Evolutionary conservation across 2,888 invertebrate genomes (phyloP).

Genomic region (Oxycera nigricornis): DNA sequence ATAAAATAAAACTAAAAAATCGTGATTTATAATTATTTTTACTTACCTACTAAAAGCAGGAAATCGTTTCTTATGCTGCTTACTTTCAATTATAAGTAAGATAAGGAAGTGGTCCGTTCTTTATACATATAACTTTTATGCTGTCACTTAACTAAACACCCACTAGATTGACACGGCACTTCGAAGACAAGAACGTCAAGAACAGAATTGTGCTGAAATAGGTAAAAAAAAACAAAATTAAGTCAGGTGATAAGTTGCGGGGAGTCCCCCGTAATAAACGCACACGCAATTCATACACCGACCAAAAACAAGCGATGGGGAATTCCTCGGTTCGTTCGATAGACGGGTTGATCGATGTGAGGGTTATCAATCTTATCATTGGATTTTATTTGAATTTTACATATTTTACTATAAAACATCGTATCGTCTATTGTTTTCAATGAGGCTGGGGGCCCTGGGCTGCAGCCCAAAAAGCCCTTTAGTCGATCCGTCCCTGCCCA

Average conservation of each 20-base stretch:
- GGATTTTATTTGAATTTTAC: not conserved
- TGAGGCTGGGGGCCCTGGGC: not conserved
- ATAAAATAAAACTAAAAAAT: not conserved
- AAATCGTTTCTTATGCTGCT: not conserved
- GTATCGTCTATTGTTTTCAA: not conserved
- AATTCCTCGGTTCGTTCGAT: not conserved
- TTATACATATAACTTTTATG: not conserved
- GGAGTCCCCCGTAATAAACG: not conserved
- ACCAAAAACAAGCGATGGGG: not conserved
- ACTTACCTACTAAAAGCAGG: not conserved
- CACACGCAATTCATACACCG: not conserved
- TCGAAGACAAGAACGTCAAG: not conserved
- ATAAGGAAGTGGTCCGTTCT: not conserved
- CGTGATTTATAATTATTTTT: not conserved
- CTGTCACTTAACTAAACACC: not conserved
- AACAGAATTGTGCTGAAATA: no score
- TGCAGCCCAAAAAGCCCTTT: not conserved
- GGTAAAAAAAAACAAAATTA: not conserved
- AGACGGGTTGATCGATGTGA: not conserved
- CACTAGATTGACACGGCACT: not conserved
- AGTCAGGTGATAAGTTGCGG: not conserved
- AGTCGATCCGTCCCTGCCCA: not conserved
- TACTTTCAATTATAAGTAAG: not conserved
- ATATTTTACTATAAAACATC: not conserved
- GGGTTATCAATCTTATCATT: not conserved